Evolutionary conservation across 2,113 vertebrate species (phyloP).

Genomic region (Paramisgurnus dabryanus): DNA sequence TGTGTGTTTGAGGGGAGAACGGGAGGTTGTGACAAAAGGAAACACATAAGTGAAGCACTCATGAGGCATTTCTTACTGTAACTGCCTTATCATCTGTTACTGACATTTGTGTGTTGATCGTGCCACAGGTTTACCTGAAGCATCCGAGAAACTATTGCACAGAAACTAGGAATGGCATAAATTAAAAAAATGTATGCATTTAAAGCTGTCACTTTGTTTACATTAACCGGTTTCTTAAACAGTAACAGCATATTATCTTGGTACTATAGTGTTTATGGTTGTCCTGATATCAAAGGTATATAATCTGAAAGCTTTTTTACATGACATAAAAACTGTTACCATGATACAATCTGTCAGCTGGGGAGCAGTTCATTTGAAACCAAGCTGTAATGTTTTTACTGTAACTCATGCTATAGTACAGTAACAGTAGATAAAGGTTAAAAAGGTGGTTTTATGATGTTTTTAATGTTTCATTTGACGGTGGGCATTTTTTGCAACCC

Average conservation of each 20-base stretch:
- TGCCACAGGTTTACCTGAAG: slow-evolving; percentile 12
- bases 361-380: background rate
- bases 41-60: slow-evolving; percentile 44
- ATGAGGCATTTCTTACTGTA: slow-evolving; percentile 63
- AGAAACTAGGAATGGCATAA: background rate
- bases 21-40: slow-evolving; percentile 52
- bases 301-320: no score
- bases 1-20: slow-evolving; percentile 36
- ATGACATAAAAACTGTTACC: background rate
- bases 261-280: no score
- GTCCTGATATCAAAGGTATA: no score
- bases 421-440: background rate
- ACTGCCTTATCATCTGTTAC: slow-evolving; percentile 39
- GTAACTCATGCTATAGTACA: background rate
- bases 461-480: background rate
- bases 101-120: slow-evolving; percentile 35
- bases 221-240: no score
- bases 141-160: background rate
- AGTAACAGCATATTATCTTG: no score
- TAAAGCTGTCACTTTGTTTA: no score
- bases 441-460: background rate
- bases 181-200: no score
- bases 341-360: background rate
- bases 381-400: background rate
- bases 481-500: slow-evolving; percentile 27